These are phyloP conservation scores for Etheostoma cragini DNA, from an alignment of 2,113 vertebrate genomes.

Conservation along the genomic window DNA sequence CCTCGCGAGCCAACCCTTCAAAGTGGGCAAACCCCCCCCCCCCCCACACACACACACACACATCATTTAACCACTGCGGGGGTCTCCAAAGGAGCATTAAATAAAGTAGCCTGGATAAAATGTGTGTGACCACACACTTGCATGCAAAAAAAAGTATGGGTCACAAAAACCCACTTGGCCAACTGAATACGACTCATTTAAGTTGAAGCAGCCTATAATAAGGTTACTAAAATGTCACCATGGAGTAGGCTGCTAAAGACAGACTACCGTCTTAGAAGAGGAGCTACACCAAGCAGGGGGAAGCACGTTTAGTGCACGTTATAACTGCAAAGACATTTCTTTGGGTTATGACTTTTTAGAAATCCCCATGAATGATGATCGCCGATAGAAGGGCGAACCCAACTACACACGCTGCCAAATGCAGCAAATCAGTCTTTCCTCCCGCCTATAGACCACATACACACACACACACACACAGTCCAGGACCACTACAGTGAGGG, in stretches of 20 bases:
- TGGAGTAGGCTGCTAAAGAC: not conserved
- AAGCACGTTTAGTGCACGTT: not conserved
- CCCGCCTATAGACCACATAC: slow-evolving; percentile 55
- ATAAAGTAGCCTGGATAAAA: slow-evolving; percentile 12
- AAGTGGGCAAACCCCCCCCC: slow-evolving; percentile 15
- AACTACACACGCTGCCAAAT: slow-evolving; percentile 44
- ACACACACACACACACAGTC: slow-evolving; percentile 18
- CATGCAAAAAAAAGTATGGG: not conserved
- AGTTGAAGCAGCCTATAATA: not conserved
- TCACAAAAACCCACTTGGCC: not conserved
- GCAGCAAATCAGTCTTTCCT: slow-evolving; percentile 61
- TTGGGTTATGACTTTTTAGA: not conserved
- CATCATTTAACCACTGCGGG: not conserved
- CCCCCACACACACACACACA: no score
- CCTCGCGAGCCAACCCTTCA: slow-evolving; percentile 3
- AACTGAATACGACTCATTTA: not conserved
- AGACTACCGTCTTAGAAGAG: not conserved
- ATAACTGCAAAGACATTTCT: not conserved
- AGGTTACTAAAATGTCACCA: slow-evolving; percentile 22
- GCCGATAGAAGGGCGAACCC: slow-evolving; percentile 6
- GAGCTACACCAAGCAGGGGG: not conserved
- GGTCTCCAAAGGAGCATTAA: not conserved
- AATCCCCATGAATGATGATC: not conserved
- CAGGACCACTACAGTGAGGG: slow-evolving; percentile 36
- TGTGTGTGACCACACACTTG: not conserved